Evolutionary conservation across 2,888 invertebrate genomes (phyloP), one percentile per base, ranked within the genome.

Genomic region (Artemia sinica): DNA sequence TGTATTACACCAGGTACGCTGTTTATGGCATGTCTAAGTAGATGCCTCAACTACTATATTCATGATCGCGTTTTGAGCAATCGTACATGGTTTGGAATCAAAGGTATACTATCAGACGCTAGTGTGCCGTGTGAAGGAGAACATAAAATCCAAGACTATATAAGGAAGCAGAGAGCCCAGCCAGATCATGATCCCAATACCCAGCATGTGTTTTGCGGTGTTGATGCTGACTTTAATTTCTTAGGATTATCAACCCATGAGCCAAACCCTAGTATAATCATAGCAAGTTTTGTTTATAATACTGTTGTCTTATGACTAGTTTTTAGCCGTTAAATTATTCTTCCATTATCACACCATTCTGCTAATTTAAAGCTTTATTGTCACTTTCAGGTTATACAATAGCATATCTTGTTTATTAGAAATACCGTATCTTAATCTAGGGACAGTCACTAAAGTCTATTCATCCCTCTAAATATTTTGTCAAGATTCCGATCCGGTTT

Each of bases 1-100:
- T 99, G 98, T 76, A 98, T 98, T 75, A 98, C 98, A 0, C 98
- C 98, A 0, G 96, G 97, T n/a, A 96, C 97, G 8, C 93, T 93
- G 0, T 96, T 96, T 76, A 96, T 96, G 95, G 91, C 90, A 74
- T 81, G 90, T 58, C 81, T 96, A 69, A 93, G 82, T 8, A 78
- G 79, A 70, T 81, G 81, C 80, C 89, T 79, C 81, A 85, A 78
- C 83, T 93, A 90, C 78, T 93, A 92, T 76, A 84, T 92, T 73
- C 90, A 93, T 79, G 89, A 91, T 73, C 82, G 90, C 72, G 80
- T 97, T 73, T 96, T 95, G 77, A 93, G 81, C 77, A 91, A 96
- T 77, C 90, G 95, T 3, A 95, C 93, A 0, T 98, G 98, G 98
- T 86, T 85, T 74, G 85, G 87, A 63, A 85, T 98, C 72, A 93